Evolutionary conservation across 2,113 vertebrate genomes (phyloP), one percentile per base, ranked within the genome.

Genomic region (Semnopithecus entellus): DNA sequence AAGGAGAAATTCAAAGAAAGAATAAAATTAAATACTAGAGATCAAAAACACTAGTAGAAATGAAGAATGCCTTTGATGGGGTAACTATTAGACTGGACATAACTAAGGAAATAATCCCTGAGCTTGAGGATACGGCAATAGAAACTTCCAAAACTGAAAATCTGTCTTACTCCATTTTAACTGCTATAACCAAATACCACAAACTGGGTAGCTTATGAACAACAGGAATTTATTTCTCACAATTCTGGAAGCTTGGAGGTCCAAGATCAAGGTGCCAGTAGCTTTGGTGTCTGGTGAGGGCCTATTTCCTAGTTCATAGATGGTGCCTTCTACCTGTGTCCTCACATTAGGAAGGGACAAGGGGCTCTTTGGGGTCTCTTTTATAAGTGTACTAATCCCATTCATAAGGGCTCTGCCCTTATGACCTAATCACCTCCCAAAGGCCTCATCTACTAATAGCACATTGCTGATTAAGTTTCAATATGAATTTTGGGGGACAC

Each of bases 1-100:
- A 57, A 85, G 59, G 32, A 72, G 40, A 64, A 76, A 96, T 38
- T 84, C 57, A 43, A 90, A 81, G 66, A 64, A 89, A 80, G 75
- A 92, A 82, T 82, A 90, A 87, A 90, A 57, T 90, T 72, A 91
- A 84, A 88, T 80, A 32, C 25, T 76, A 93, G 27, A 45, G 35
- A 91, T 66, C 2, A 76, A 90, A 92, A 70, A n/a, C 40, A 93
- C 86, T 48, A 85, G 50, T 13, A 81, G 48, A 88, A 80, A 89
- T 59, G 82, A 80, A 93, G 90, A 84, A 87, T 86, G 45, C 18
- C 40, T 75, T 90, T 75, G 72, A 79, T 32, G 13, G 35, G 32
- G 64, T 85, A 86, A 95, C 38, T 91, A 70, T 38, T 48, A 96
- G 68, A 90, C 17, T 70, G 32, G 30, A 52, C 45, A 57, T 72